phyloP scores from a whole-genome alignment of 2,797 vertebrate species.

The Nyctalus aviator region DNA sequence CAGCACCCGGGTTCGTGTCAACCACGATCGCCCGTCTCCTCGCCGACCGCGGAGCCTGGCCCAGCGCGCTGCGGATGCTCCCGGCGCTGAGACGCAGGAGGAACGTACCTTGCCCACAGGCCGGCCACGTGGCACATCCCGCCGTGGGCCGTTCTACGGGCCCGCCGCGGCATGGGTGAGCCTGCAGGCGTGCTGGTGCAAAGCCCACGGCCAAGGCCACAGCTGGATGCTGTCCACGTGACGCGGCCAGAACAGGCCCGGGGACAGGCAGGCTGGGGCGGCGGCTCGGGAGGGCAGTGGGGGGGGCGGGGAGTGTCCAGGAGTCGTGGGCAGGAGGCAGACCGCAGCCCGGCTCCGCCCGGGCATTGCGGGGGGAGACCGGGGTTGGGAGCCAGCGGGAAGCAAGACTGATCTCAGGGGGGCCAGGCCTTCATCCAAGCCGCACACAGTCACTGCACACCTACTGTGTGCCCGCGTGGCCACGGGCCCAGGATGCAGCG shows the following conservation, averaged over 20 bases:
- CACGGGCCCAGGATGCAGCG: not conserved
- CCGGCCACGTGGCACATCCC: rapidly evolving
- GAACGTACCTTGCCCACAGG: not conserved
- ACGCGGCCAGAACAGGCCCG: not conserved
- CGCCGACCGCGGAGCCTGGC: rapidly evolving
- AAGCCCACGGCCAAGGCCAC: not conserved
- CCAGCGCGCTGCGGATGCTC: not conserved
- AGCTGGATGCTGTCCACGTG: rapidly evolving
- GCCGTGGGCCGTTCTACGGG: rapidly evolving
- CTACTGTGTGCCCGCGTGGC: not conserved
- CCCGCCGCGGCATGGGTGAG: rapidly evolving
- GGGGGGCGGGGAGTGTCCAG: not conserved
- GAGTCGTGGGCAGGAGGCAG: too few relatives aligned
- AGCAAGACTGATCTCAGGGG: not conserved
- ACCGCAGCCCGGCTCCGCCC: rapidly evolving
- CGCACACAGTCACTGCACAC: rapidly evolving
- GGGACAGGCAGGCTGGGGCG: not conserved
- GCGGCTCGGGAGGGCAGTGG: rapidly evolving
- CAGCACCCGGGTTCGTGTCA: too few relatives aligned
- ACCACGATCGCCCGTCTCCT: not conserved
- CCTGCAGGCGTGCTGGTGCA: rapidly evolving
- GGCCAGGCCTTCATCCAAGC: rapidly evolving
- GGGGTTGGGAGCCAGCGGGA: rapidly evolving
- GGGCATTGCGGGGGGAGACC: rapidly evolving
- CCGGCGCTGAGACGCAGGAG: not conserved